Evolutionary conservation across 1,140 invertebrate genomes (phyloP), one percentile per base, ranked within the genome.

Genomic region (Plutomurus gul): DNA sequence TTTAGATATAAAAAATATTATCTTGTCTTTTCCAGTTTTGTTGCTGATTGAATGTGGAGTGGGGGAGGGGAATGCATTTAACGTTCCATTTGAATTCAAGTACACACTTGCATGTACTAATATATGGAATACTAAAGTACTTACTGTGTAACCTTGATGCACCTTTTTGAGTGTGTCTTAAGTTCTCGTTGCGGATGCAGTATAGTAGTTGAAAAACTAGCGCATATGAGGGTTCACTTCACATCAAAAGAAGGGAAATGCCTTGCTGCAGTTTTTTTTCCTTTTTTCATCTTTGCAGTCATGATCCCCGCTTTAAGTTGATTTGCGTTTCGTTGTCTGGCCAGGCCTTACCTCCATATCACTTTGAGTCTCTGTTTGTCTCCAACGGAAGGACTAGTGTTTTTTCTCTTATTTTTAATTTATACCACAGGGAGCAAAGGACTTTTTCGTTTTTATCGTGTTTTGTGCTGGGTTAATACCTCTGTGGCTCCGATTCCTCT

Each of bases 331-430:
- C n/a, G n/a, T n/a, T n/a, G 49, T 4, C 11, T n/a, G 11, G 13
- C 11, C 25, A 30, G 27, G 13, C 13, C 22, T 25, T 60, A 60
- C 27, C 18, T 33, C 27, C 6, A 56, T 30, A 33, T 60, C 16
- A 60, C 51, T n/a, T 13, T 13, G 13, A 20, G 16, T 30, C 3
- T 27, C 20, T 3, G 18, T 60, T 30, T 30, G 16, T 30, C 30
- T 65, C 16, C 27, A 33, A 16, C 10, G 33, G n/a, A 60, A 71
- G 22, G 5, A n/a, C 18, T 18, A 56, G 13, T 46, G 47, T 46
- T 39, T 77, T 65, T 65, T 49, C 75, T 7, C 51, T 77, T 43
- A 30, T 76, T 76, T 76, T 60, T 76, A 76, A 76, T 76, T 76
- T 76, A 76, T 76, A 76, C 75, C 37, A 39, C 46, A 22, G 75